These are phyloP conservation scores for Neolamprologus variostigma DNA, from an alignment of 2,113 vertebrate species.

Conservation along the genomic window DNA sequence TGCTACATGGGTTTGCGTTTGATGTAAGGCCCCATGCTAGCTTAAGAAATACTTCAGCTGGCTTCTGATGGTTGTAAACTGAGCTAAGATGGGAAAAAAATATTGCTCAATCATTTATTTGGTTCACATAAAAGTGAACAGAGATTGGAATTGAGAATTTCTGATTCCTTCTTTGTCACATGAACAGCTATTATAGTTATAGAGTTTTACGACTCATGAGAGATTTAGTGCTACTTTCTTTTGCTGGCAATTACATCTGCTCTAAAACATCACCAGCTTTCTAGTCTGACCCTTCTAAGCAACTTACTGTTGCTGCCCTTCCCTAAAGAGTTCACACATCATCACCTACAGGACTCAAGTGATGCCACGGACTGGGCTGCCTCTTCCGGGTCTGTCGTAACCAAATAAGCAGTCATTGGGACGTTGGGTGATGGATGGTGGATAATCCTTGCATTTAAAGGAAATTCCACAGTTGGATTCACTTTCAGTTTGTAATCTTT, in stretches of 20 bases:
- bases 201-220: not conserved
- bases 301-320: slow-evolving; percentile 2
- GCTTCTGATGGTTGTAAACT: not conserved
- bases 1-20: not conserved
- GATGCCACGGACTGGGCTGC: slow-evolving; percentile 25
- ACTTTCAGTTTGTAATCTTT: not conserved
- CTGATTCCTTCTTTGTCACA: not conserved
- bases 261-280: not conserved
- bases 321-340: slow-evolving; percentile 44
- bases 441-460: not conserved
- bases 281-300: not conserved
- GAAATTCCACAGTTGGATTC: not conserved
- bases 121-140: not conserved
- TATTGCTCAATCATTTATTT: not conserved
- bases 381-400: not conserved
- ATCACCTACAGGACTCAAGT: slow-evolving; percentile 35
- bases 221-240: not conserved
- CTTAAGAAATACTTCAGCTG: not conserved
- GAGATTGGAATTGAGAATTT: not conserved
- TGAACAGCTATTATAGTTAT: not conserved
- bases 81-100: not conserved
- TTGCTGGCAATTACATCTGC: not conserved
- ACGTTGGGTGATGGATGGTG: not conserved
- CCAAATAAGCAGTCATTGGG: not conserved
- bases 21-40: not conserved